Evolutionary conservation across 1,140 invertebrate genomes (phyloP).

Genomic region (Macrocentrus cingulum): DNA sequence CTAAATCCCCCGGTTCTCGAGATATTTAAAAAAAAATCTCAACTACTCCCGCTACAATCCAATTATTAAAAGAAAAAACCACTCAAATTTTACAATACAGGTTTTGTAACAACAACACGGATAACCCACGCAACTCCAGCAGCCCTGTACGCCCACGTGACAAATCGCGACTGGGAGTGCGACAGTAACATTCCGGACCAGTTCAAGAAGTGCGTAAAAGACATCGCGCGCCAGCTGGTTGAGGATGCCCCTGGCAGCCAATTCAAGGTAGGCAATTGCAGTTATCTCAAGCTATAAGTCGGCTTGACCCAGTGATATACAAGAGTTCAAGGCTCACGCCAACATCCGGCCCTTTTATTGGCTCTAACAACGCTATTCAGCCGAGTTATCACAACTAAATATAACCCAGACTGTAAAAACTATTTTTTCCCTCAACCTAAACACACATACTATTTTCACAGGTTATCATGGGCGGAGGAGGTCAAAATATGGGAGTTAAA

Average conservation of each 20-base stretch:
- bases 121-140: conserved; percentile 82
- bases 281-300: no score
- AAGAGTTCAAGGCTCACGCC: conserved; percentile 33
- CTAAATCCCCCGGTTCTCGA: no score
- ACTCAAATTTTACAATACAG: no score
- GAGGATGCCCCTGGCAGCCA: conserved; percentile 63
- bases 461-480: conserved; percentile 66
- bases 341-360: conserved; percentile 32
- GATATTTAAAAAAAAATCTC: no score
- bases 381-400: no score
- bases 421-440: background rate
- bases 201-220: conserved; percentile 57
- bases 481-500: conserved; percentile 50
- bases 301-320: no score
- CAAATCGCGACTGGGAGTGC: conserved; percentile 71
- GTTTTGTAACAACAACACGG: conserved; percentile 73
- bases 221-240: conserved; percentile 65
- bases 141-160: conserved; percentile 69
- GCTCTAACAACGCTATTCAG: conserved; percentile 21
- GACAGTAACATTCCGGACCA: conserved; percentile 58
- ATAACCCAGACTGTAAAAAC: no score
- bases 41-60: no score
- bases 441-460: conserved; percentile 33
- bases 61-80: no score
- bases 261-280: conserved; percentile 61